Evolutionary conservation across 2,113 vertebrate genomes (phyloP).

Genomic region (Oryzias celebensis): DNA sequence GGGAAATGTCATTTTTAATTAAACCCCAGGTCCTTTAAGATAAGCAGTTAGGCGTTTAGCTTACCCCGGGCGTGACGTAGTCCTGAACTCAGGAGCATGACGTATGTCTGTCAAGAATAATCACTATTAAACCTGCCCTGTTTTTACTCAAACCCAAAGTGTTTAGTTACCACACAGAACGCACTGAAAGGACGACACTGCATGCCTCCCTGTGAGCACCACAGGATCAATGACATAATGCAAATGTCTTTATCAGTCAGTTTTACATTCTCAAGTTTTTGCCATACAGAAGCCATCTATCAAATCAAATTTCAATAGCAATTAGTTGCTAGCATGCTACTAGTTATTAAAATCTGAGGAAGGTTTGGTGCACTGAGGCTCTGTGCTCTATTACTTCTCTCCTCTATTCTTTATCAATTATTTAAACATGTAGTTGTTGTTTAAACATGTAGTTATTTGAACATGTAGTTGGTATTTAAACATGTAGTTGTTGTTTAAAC

Average conservation of each 20-base stretch:
- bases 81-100: conserved; percentile 71
- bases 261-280: background rate
- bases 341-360: no score
- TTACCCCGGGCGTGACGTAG: conserved; percentile 72
- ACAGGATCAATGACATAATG: background rate
- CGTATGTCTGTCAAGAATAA: conserved; percentile 76
- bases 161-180: background rate
- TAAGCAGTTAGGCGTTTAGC: conserved; percentile 79
- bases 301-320: no score
- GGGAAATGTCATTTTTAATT: conserved; percentile 86
- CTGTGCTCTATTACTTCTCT: no score
- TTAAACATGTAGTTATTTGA: no score
- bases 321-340: no score
- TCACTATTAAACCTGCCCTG: conserved; percentile 55
- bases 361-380: no score
- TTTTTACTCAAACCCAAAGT: conserved; percentile 26
- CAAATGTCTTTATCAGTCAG: background rate
- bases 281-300: no score
- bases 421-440: no score
- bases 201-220: conserved; percentile 1
- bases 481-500: no score
- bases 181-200: conserved; percentile 6
- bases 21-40: conserved; percentile 82
- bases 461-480: no score
- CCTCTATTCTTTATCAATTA: no score